Conservation (phyloP, 2,113 vertebrate species). For the Psilopsiagon aurifrons region DNA sequence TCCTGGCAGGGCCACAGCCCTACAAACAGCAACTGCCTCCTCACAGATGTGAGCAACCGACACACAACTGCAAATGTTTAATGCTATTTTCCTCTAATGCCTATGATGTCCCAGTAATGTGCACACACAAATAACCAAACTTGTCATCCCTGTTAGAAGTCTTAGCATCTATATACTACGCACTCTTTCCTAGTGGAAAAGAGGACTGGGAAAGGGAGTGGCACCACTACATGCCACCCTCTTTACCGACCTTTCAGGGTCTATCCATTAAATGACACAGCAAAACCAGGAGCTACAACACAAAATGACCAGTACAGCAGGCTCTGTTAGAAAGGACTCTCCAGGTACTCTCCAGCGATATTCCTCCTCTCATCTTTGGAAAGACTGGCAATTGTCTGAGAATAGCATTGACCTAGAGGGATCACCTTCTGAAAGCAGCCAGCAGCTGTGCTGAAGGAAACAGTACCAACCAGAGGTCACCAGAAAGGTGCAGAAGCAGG, state of each 20-base stretch:
- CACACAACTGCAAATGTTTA: background rate
- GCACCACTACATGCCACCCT: background rate
- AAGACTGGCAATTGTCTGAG: background rate
- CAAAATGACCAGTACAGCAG: background rate
- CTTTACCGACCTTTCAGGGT: background rate
- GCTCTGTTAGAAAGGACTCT: background rate
- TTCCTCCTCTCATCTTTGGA: background rate
- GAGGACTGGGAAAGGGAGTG: background rate
- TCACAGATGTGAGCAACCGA: background rate
- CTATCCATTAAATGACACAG: background rate
- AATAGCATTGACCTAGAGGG: background rate
- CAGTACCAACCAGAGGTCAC: background rate
- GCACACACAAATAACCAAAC: background rate
- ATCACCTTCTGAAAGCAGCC: background rate
- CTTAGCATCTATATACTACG: background rate
- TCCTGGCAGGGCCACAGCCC: background rate
- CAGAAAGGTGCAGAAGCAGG: background rate
- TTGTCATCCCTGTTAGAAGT: background rate
- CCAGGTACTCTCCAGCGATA: background rate
- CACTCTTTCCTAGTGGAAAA: background rate
- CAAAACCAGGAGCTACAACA: background rate
- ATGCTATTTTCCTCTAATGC: background rate
- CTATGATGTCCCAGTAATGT: rapidly evolving
- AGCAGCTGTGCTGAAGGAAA: background rate
- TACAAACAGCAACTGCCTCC: background rate